Base-by-base conservation (phyloP, 1,140 invertebrate genomes). In the Drosophila albomicans region DNA sequence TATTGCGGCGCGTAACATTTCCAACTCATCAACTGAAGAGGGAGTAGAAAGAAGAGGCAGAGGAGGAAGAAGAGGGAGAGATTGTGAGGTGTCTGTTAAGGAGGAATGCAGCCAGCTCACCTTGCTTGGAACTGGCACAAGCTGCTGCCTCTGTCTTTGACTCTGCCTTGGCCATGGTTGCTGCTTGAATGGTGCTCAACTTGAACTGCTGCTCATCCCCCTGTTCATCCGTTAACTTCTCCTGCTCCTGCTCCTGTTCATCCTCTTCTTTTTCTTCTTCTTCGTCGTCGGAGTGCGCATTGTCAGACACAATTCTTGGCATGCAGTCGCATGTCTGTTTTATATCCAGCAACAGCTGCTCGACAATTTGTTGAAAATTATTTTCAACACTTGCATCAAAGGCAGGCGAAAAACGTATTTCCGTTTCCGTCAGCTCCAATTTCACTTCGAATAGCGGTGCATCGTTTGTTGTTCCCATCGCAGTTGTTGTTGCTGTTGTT, bases 301-400 rank as follows among this genome's bases (percentile, higher is more conserved):
- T 91, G 82, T 91, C 90, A 79, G 87, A 84, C 77, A 90, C 81
- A 82, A 92, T 89, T 78, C 91, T 80, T 78, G 91, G 91, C 85
- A 92, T 92, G 72, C 79, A 92, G 81, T 89, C 82, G 91, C 91
- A 92, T 90, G 88, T 85, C 82, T 91, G 80, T 78, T 87, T 86
- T 78, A 92, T 92, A 84, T 92, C 91, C 73, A 82, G 75, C 75
- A 92, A 81, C 82, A 92, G 88, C 81, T 92, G 91, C 80, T 92
- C 85, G 70, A 92, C 91, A 85, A 92, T 92, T 88, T 92, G 91
- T 85, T 92, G 91, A 85, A 92, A 92, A 91, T 91, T 92, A 82
- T 91, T 91, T 82, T 91, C 81, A 71, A 77, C 88, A 86, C 90
- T 91, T 74, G 74, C 76, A 72, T 91, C 87, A 78, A 92, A 91